Percentiles rank a stretch among this genome's conserved stretches.
Evolutionary conservation across 2,888 invertebrate species (phyloP).

Genomic region (Leucoma salicis): DNA sequence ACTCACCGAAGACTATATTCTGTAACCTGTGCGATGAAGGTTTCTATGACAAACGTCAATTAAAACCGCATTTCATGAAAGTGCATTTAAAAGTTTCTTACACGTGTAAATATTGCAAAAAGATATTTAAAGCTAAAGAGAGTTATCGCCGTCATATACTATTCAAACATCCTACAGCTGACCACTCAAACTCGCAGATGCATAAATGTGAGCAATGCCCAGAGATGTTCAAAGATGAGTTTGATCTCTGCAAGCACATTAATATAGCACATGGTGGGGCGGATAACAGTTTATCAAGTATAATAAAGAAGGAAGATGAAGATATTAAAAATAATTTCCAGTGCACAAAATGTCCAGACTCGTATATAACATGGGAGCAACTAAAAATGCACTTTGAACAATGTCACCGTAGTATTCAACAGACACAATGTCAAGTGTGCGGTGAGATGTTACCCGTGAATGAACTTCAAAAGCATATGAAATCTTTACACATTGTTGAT

Average conservation of each 20-base stretch:
- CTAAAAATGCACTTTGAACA: slow-evolving; percentile 60
- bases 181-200: slow-evolving; percentile 26
- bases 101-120: slow-evolving; percentile 61
- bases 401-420: slow-evolving; percentile 49
- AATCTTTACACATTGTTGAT: slow-evolving; percentile 44
- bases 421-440: slow-evolving; percentile 68
- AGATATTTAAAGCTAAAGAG: slow-evolving; percentile 66
- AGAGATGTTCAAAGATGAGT: slow-evolving; percentile 60
- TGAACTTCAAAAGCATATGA: slow-evolving; percentile 64
- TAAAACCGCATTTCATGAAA: slow-evolving; percentile 65
- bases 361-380: slow-evolving; percentile 53
- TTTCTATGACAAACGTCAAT: slow-evolving; percentile 61
- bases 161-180: slow-evolving; percentile 53
- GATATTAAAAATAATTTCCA: slow-evolving; percentile 54
- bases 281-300: slow-evolving; percentile 6
- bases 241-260: slow-evolving; percentile 65
- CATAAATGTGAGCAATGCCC: slow-evolving; percentile 65
- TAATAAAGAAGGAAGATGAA: slow-evolving; percentile 50
- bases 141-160: slow-evolving; percentile 64
- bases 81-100: slow-evolving; percentile 70
- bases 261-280: slow-evolving; percentile 43
- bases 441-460: slow-evolving; percentile 54
- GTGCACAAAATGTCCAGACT: slow-evolving; percentile 64
- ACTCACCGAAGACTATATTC: slow-evolving; percentile 58
- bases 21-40: slow-evolving; percentile 67